phyloP scores from a whole-genome alignment of 2,797 vertebrate species.

The Sebastes oblongus region DNA sequence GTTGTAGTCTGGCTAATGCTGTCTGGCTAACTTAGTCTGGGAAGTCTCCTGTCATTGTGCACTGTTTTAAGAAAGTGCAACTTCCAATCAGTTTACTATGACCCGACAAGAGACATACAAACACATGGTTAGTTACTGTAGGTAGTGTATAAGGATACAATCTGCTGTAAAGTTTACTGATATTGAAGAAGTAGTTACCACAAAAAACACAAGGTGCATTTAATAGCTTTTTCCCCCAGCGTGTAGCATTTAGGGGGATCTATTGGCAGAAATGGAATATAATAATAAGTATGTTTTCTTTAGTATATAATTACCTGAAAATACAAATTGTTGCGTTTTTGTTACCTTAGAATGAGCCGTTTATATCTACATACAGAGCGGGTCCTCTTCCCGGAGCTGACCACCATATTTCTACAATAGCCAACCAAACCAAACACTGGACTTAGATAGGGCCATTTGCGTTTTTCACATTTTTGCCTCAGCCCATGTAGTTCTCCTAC shows the following conservation, averaged over 20 bases:
- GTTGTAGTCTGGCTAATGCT: slow-evolving; percentile 51
- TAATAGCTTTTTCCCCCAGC: not conserved
- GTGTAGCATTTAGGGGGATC: no score
- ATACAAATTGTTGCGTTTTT: no score
- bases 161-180: not conserved
- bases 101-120: not conserved
- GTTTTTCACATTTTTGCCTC: no score
- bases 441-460: no score
- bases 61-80: not conserved
- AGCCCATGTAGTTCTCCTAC: accelerated
- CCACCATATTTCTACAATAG: no score
- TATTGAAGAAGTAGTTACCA: not conserved
- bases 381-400: no score
- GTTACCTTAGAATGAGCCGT: no score
- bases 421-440: no score
- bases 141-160: not conserved
- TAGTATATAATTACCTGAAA: no score
- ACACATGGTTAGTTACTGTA: not conserved
- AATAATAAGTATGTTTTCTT: no score
- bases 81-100: not conserved
- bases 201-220: not conserved
- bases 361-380: no score
- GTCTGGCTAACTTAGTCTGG: slow-evolving; percentile 43
- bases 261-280: accelerated
- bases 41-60: slow-evolving; percentile 44